Evolutionary conservation across 2,113 vertebrate genomes (phyloP).

Genomic region (Nycticorax nycticorax): DNA sequence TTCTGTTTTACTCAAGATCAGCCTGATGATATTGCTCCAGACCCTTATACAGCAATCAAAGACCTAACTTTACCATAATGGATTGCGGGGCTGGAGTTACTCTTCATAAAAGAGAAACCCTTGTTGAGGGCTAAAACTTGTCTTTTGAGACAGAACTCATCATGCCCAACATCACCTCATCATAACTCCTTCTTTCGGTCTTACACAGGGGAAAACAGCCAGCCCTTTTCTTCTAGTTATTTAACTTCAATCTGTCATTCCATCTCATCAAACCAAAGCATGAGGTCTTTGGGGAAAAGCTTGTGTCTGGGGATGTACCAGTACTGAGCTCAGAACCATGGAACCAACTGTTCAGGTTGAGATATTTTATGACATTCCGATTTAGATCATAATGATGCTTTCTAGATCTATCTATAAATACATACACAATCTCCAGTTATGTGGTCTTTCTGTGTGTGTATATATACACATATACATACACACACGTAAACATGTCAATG

Average conservation of each 20-base stretch:
- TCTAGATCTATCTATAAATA: not conserved
- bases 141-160: conserved; percentile 8
- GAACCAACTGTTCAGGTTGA: not conserved
- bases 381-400: not conserved
- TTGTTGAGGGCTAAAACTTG: conserved; percentile 17
- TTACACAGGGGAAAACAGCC: not conserved
- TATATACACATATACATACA: rapidly evolving
- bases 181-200: conserved; percentile 1
- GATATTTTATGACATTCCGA: not conserved
- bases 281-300: not conserved
- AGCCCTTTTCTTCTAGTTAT: not conserved
- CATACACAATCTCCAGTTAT: not conserved
- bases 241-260: not conserved
- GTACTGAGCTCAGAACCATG: not conserved
- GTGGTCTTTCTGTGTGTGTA: not conserved
- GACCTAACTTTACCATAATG: not conserved
- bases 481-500: rapidly evolving
- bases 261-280: not conserved
- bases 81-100: not conserved
- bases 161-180: not conserved
- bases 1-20: conserved; percentile 13
- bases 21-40: not conserved
- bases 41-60: conserved; percentile 6
- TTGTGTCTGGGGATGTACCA: not conserved
- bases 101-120: not conserved